phyloP scores from a whole-genome alignment of 2,797 vertebrate genomes.

The Cossypha niveicapilla region DNA sequence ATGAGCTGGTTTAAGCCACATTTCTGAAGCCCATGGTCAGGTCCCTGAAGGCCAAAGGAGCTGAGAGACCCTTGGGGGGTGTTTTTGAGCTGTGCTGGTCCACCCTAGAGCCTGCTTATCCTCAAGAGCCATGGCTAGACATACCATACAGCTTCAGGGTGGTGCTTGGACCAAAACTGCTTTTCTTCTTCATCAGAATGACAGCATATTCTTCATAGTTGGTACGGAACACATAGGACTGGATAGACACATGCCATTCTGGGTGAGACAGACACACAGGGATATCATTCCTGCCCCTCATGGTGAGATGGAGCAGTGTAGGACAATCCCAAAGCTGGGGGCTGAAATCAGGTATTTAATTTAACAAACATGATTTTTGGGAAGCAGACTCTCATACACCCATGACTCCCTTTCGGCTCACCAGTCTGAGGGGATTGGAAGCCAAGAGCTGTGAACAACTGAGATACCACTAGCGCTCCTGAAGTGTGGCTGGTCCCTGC shows the following conservation, averaged over 20 bases:
- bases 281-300: neutral
- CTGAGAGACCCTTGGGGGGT: neutral
- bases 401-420: neutral
- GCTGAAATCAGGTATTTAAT: neutral
- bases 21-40: neutral
- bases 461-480: neutral
- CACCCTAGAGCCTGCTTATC: neutral
- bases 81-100: neutral
- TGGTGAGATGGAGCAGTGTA: neutral
- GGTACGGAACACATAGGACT: conserved; percentile 84
- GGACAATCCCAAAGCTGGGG: neutral
- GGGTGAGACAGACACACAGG: neutral
- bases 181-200: conserved; percentile 78
- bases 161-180: conserved; percentile 60
- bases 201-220: conserved; percentile 89
- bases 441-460: neutral
- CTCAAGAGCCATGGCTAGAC: neutral
- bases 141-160: conserved; percentile 85
- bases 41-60: neutral
- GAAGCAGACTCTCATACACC: neutral
- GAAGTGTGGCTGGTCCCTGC: neutral
- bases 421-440: neutral
- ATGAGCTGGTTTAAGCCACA: neutral
- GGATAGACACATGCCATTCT: conserved; percentile 80
- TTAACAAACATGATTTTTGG: neutral